These are phyloP conservation scores for Drosophila kambysellisi DNA, from an alignment of 2,888 invertebrate genomes.

Conservation along the genomic window DNA sequence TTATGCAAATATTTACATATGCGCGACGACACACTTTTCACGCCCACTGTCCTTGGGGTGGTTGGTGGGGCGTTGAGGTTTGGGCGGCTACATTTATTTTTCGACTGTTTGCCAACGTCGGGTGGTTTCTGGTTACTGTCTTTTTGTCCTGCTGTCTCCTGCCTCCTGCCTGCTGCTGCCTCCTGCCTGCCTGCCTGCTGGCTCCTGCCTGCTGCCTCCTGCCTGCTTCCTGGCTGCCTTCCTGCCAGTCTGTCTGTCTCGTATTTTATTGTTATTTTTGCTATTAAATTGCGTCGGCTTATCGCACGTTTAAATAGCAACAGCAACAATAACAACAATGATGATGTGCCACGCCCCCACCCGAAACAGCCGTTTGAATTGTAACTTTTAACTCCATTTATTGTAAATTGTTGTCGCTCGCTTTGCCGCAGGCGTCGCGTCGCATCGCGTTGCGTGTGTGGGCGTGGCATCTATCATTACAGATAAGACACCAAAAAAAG, in stretches of 20 bases:
- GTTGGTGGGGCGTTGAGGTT: not conserved
- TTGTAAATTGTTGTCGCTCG: constrained; percentile 78
- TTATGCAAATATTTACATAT: constrained; percentile 79
- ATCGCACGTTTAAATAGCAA: constrained; percentile 78
- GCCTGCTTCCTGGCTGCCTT: not conserved
- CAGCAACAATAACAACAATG: constrained; percentile 44
- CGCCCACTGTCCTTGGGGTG: constrained; percentile 57
- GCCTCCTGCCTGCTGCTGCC: not conserved
- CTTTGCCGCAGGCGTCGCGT: constrained; percentile 43
- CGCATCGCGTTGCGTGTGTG: constrained; percentile 50
- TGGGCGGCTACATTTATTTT: constrained; percentile 67
- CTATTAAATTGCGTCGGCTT: constrained; percentile 81
- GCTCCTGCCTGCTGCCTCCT: not conserved
- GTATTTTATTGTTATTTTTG: constrained; percentile 81
- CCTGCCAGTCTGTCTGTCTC: constrained; percentile 52
- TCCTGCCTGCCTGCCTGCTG: not conserved
- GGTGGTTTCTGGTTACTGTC: constrained; percentile 10
- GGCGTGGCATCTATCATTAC: constrained; percentile 80
- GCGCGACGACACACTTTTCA: constrained; percentile 67
- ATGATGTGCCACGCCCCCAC: constrained; percentile 35
- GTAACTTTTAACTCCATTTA: constrained; percentile 82
- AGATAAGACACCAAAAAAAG: constrained; percentile 57
- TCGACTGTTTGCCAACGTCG: constrained; percentile 64
- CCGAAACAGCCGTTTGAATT: constrained; percentile 63
- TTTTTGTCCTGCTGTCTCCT: not conserved